Evolutionary conservation across 2,113 vertebrate species (phyloP).

Genomic region (Sceloporus undulatus): DNA sequence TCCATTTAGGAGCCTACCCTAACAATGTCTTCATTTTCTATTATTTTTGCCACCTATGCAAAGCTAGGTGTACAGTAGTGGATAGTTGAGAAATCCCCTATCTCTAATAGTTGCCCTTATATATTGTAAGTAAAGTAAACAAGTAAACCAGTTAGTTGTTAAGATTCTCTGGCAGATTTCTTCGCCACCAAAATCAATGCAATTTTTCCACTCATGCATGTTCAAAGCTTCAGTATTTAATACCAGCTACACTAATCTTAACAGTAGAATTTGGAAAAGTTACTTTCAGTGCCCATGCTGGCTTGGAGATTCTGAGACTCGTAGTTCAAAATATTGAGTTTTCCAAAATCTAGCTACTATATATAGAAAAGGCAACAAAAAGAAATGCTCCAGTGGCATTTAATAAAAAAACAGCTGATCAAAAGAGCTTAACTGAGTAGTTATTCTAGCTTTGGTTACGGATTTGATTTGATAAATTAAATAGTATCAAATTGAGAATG

Average conservation of each 20-base stretch:
- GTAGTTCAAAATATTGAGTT: too few relatives aligned
- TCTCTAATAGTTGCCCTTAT: background rate
- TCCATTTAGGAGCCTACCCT: background rate
- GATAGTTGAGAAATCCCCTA: too few relatives aligned
- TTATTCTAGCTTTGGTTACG: background rate
- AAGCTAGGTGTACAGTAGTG: background rate
- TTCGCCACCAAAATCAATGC: background rate
- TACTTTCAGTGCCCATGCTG: too few relatives aligned
- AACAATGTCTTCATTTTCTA: background rate
- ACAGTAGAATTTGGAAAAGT: too few relatives aligned
- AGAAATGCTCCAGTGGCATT: background rate
- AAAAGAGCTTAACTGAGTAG: background rate
- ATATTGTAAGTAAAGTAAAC: background rate
- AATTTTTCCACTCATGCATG: background rate
- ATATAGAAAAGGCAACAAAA: too few relatives aligned
- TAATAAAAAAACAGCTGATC: background rate
- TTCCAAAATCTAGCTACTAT: too few relatives aligned
- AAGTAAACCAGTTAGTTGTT: too few relatives aligned
- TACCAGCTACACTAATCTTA: too few relatives aligned
- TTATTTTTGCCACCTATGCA: background rate
- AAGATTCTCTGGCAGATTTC: background rate
- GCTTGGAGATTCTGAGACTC: too few relatives aligned
- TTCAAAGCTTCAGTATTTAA: background rate
- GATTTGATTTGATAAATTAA: fast-evolving
- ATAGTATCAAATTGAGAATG: background rate